Base-by-base conservation (phyloP, 2,797 vertebrate genomes). In the Setipinna tenuifilis region DNA sequence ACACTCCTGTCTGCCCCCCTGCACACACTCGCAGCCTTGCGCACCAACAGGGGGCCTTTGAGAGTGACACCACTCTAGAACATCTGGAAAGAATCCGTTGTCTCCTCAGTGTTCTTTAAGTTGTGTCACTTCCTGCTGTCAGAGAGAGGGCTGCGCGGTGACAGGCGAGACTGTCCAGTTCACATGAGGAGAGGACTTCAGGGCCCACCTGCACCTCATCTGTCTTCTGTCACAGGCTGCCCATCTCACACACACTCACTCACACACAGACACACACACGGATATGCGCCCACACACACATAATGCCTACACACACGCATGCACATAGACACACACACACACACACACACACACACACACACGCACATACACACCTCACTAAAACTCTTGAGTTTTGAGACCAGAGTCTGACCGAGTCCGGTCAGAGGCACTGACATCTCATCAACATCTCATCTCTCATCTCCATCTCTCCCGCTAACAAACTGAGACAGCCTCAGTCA, bases 181-280 rank as follows among this genome's bases (percentile, higher is more conserved):
- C 82, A 85, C 84, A 44, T 82, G 41, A 83, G 86, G 81, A 83
- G 61, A 83, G 81, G 81, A 46, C 25, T 82, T 62, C 61, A 48
- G 81, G 83, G 68, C 21, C n/a, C 59, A 35, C 78, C 78, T 87
- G 87, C 12, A 23, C 81, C 71, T 81, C 84, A 46, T 65, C 65
- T 83, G 80, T 85, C 62, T 62, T 16, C 81, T 31, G 11, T 81
- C 46, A 78, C 65, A 3, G 62, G 25, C 31, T 50, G 35, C 62
- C 11, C 83, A 7, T 80, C 68, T 25, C 61, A 41, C 65, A 58
- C 28, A 68, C 2, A 68, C 81, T 85, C 88, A 87, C 86, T 88
- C 85, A 83, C 50, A 10, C 50, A 10, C 50, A 54, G 2, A 54
- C 50, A 54, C 50, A 54, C 50, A 54, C 50, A 54, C 50, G 9